Evolutionary conservation across 1,140 invertebrate species (phyloP), one percentile per base, ranked within the genome.

Genomic region (Marisa cornuarietis): DNA sequence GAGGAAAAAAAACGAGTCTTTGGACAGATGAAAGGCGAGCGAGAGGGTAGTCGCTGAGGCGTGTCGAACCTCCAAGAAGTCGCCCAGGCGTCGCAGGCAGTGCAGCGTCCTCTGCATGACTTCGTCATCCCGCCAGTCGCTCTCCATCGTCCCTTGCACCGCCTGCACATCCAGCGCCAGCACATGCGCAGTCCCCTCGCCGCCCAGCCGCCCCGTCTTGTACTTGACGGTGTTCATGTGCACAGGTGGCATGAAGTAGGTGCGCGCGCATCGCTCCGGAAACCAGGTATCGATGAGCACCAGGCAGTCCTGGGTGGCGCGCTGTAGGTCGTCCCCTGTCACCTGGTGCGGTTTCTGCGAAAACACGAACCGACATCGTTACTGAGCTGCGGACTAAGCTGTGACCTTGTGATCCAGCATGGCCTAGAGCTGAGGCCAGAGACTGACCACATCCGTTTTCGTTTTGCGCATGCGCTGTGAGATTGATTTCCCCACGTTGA

Each of bases 71-170:
- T 65, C 11, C 14, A 16, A 22, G 22, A 18, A 42, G 31, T 76
- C 74, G n/a, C 26, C 42, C 26, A 76, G 62, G 6, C 54, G 54
- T 42, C 74, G 31, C 26, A 76, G 20, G 49, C 74, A 76, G 61
- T 31, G 24, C 14, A 76, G 18, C 20, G 62, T 66, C 31, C 74
- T 26, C 31, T 76, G 74, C 74, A 76, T 76, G 18, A 76, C 74
- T 26, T 76, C 74, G 31, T 76, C 74, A 22, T 76, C 74, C n/a
- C 74, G 24, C 74, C 74, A 76, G 62, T 76, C 74, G 31, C 74
- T 76, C 74, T 76, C 74, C 20, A 63, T 11, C 54, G 62, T 76
- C 26, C 0, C 16, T 8, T 76, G 61, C 22, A 76, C 58, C 24
- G 24, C 20, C 62, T 66, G 74, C 31, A 76, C 74, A 11, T 42